Conservation (phyloP, 2,888 invertebrate genomes). For the Stenchaetothrips biformis region DNA sequence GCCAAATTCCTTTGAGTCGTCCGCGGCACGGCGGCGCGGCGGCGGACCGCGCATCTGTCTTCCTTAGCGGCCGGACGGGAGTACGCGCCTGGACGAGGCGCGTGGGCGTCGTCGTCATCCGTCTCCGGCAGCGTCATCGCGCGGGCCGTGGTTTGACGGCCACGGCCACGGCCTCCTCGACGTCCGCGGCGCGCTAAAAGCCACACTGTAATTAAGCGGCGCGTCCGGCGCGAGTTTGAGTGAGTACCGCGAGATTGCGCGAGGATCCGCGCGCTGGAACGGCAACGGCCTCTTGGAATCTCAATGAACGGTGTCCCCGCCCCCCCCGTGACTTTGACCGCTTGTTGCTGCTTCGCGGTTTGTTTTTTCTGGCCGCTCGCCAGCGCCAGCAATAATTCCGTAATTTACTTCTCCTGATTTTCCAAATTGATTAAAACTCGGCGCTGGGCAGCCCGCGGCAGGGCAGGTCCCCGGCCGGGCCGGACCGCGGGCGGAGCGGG, state of each 20-base stretch:
- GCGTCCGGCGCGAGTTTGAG: too few species aligned
- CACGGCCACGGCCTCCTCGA: not conserved
- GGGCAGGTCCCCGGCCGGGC: not conserved
- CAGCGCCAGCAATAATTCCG: constrained; percentile 14
- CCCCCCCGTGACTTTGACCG: not conserved
- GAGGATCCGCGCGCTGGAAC: not conserved
- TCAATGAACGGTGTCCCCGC: not conserved
- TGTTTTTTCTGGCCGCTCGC: not conserved
- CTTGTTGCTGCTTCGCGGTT: not conserved
- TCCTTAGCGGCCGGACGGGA: not conserved
- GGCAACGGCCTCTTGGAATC: not conserved
- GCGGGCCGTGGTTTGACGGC: too few species aligned
- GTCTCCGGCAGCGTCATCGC: too few species aligned
- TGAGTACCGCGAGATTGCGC: too few species aligned
- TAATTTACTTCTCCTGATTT: constrained; percentile 20
- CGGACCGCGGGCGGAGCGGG: too few species aligned
- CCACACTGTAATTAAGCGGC: too few species aligned
- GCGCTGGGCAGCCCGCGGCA: not conserved
- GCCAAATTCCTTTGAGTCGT: too few species aligned
- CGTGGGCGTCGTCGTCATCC: not conserved
- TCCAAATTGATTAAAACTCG: not conserved
- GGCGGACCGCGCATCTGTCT: not conserved
- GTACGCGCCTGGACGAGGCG: not conserved
- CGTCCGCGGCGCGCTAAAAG: not conserved
- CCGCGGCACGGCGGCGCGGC: too few species aligned